Conservation (phyloP, 2,888 invertebrate species). For the Agrochola circellaris region DNA sequence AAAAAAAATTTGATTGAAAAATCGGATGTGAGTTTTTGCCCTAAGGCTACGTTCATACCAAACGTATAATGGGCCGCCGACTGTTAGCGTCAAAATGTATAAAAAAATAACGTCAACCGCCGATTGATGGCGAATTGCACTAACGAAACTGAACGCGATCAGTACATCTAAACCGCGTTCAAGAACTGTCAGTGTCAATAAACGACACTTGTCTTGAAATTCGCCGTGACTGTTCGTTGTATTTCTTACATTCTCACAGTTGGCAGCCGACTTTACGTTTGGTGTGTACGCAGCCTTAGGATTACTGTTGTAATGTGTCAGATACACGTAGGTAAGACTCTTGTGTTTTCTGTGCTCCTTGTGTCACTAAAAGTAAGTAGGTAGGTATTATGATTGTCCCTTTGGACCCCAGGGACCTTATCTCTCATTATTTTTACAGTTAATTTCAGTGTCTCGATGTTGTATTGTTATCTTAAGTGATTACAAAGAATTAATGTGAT, state of each 20-base stretch:
- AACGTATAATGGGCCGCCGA: not conserved
- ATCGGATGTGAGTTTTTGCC: not conserved
- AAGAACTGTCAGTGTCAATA: not conserved
- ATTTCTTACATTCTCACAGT: not conserved
- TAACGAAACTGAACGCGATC: not conserved
- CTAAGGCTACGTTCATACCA: not conserved
- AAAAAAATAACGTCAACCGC: too few species aligned
- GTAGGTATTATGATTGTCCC: slow-evolving; percentile 25
- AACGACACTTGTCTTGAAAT: not conserved
- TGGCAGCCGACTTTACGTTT: not conserved
- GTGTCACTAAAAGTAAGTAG: slow-evolving; percentile 12
- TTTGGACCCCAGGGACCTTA: slow-evolving; percentile 11
- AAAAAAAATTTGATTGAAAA: slow-evolving; percentile 8
- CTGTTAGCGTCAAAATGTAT: not conserved
- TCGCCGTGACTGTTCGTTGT: too few species aligned
- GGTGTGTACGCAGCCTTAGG: not conserved
- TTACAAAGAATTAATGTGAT: slow-evolving; percentile 19
- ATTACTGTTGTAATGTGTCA: slow-evolving; percentile 37
- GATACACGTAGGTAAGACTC: slow-evolving; percentile 26
- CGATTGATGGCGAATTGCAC: not conserved
- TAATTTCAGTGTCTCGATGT: slow-evolving; percentile 29
- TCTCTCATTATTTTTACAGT: slow-evolving; percentile 31
- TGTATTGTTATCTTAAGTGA: slow-evolving; percentile 24
- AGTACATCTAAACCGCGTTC: not conserved
- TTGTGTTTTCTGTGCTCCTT: not conserved